Evolutionary conservation across 2,113 vertebrate species (phyloP), one percentile per base, ranked within the genome.

Genomic region (Oreamnos americanus): DNA sequence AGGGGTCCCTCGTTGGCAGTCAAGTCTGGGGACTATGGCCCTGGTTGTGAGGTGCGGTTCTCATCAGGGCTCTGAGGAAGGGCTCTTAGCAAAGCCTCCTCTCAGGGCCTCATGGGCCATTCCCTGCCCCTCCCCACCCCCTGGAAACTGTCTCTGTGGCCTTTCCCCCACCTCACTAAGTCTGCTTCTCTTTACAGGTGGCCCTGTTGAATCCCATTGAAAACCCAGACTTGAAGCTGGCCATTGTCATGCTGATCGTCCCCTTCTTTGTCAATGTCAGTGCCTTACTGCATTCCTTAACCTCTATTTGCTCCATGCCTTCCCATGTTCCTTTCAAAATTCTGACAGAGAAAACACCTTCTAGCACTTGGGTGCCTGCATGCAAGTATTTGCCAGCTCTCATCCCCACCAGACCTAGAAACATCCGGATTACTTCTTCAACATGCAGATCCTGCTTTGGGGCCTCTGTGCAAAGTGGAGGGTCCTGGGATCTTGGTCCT

Each of bases 251-350:
- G 99, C 99, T 99, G 97, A 99, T 99, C 82, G 99, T 99, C 90
- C 99, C 99, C 47, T 99, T 99, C 99, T 99, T 99, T 97, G 99
- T 99, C 97, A 99, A 99, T 51, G 99, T 99, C 99, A 99, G 99
- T 99, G 96, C 82, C 76, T 94, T 84, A 74, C 83, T 87, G 15
- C 17, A 1, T 86, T 71, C 85, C 90, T 86, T 76, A 62, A 62
- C 45, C 76, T 79, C 13, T 6, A 6, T 53, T 87, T 92, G 76
- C 74, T 39, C 51, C 87, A 55, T 94, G 76, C 43, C 55, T 58
- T 82, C 60, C 71, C 4, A 11, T 53, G 12, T 91, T 87, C 76
- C 74, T 57, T 21, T 81, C 67, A 95, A 0, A 89, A 62, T 78
- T 94, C 55, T n/a, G 86, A 58, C 39, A 28, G 33, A 92, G 23